Evolutionary conservation across 2,888 invertebrate genomes (phyloP).

Genomic region (Cylloceria caligata): DNA sequence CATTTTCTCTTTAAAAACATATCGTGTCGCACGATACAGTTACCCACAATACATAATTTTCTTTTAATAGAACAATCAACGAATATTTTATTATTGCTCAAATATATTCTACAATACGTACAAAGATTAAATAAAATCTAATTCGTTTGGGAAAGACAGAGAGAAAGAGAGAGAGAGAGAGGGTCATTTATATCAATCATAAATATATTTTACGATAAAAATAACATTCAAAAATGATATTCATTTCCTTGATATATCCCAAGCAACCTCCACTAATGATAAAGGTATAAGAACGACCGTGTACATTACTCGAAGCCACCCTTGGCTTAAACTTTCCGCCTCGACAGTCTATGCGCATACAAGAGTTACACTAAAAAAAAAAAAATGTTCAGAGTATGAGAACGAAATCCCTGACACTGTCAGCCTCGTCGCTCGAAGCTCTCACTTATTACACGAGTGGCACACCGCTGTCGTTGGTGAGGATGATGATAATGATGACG

Average conservation of each 20-base stretch:
- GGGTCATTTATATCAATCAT: neutral
- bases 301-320: conserved; percentile 18
- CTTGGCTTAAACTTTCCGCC: conserved; percentile 11
- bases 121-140: neutral
- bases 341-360: conserved; percentile 6
- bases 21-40: neutral
- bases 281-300: neutral
- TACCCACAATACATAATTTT: neutral
- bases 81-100: neutral
- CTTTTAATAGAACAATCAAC: neutral
- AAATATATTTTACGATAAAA: neutral
- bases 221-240: neutral
- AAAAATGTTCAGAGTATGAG: neutral
- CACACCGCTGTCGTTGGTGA: conserved; percentile 17
- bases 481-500: conserved; percentile 60
- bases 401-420: conserved; percentile 28
- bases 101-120: no score
- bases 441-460: neutral
- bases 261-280: neutral
- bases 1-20: neutral
- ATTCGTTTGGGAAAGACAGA: neutral
- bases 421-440: conserved; percentile 12
- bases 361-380: conserved; percentile 3
- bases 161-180: neutral
- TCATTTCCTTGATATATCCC: neutral